Base-by-base conservation (phyloP, 2,888 invertebrate genomes). In the Cantharis flavilabris region DNA sequence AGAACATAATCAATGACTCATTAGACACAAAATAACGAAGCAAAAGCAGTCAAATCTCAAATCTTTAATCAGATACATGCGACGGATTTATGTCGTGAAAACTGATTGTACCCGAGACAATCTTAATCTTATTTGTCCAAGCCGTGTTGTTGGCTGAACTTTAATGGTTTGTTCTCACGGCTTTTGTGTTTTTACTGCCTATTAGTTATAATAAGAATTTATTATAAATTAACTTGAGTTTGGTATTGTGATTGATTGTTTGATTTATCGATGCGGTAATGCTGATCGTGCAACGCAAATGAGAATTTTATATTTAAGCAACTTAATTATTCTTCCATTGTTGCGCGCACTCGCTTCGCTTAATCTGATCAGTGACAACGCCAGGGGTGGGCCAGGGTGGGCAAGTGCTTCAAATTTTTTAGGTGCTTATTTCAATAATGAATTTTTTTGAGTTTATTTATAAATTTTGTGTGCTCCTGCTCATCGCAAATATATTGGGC, bases 21-120 rank as follows among this genome's bases (percentile, higher is more conserved):
- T 80, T 80, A 80, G 75, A 65, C 70, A 71, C 73, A 70, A 78
- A 80, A 78, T 80, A 80, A 78, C 74, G 73, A 74, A 72, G 73
- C 73, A 77, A 77, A 75, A 77, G 71, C 63, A 76, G 70, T 76
- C 67, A 76, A 73, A 76, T 75, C 74, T 73, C 72, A 69, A 69
- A 75, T 75, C 74, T 30, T 72, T 80, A 80, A 81, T 81, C 81
- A 76, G 80, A 81, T 81, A 81, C 81, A 77, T 80, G 81, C 80
- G 71, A 76, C 76, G 79, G 78, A 81, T 80, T 81, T 81, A 81
- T 81, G 81, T 81, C 81, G 81, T 81, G 81, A 81, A 81, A 80
- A 76, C 80, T 79, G 80, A 80, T 81, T 81, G 77, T 75, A 76
- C 77, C 74, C 64, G 71, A 78, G 78, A 77, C 78, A 80, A 76